Evolutionary conservation across 1,140 invertebrate genomes (phyloP).

Genomic region (Andricus grossulariae): DNA sequence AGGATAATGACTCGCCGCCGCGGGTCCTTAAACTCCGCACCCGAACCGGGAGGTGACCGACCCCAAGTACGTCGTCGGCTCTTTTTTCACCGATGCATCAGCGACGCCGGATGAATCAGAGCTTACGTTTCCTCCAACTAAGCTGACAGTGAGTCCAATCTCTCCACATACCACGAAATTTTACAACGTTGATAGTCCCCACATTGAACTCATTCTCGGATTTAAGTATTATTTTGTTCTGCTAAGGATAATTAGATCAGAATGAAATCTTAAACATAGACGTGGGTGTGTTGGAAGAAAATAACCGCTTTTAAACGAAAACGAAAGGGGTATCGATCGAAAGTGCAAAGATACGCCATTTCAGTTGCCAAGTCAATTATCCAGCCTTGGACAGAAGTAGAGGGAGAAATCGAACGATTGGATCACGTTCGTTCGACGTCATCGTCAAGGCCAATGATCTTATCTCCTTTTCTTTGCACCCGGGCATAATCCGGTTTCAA

Average conservation of each 20-base stretch:
- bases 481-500: constrained; percentile 48
- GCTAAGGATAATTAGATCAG: no score
- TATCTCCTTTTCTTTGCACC: constrained; percentile 55
- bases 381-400: constrained; percentile 55
- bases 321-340: constrained; percentile 32
- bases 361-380: constrained; percentile 41
- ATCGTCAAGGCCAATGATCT: constrained; percentile 57
- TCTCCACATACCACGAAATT: no score
- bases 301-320: constrained; percentile 25
- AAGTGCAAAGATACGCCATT: constrained; percentile 31
- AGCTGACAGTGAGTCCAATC: background rate
- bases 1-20: constrained; percentile 38
- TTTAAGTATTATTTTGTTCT: background rate
- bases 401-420: constrained; percentile 53
- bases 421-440: constrained; percentile 59
- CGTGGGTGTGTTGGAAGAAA: background rate
- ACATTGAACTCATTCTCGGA: background rate
- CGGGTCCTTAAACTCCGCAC: constrained; percentile 40
- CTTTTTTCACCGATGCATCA: constrained; percentile 27
- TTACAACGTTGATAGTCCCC: background rate
- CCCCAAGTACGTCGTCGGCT: constrained; percentile 2
- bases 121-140: background rate
- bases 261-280: no score
- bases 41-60: constrained; percentile 4
- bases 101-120: constrained; percentile 32